Percentiles rank a stretch among this genome's conserved stretches.
phyloP scores from a whole-genome alignment of 2,113 vertebrate species.

The Tragelaphus imberbis region DNA sequence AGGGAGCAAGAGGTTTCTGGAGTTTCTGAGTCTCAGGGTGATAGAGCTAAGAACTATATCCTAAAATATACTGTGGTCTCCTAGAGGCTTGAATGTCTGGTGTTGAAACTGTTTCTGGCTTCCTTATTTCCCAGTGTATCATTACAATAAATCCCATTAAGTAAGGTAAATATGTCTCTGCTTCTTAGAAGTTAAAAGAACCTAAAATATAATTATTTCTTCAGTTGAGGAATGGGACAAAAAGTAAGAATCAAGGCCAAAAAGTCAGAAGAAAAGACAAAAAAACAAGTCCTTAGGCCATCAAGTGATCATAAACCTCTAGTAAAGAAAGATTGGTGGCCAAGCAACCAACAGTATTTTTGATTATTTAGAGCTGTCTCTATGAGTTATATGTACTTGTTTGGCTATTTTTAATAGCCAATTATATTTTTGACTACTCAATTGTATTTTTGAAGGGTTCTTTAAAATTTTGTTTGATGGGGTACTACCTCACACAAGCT shows the following conservation, averaged over 20 bases:
- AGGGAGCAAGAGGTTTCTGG: neutral
- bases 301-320: neutral
- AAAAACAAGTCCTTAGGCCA: neutral
- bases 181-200: constrained; percentile 33
- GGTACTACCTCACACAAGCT: neutral
- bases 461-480: neutral
- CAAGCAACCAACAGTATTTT: neutral
- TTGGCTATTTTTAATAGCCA: neutral
- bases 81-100: neutral
- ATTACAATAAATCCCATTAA: constrained; percentile 10
- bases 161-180: constrained; percentile 11
- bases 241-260: neutral
- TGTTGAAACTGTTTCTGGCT: neutral
- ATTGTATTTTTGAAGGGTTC: neutral
- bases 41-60: neutral
- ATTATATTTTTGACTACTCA: neutral
- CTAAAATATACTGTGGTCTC: neutral
- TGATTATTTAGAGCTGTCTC: neutral
- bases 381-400: neutral
- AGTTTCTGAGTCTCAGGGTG: neutral
- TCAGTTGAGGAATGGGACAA: constrained; percentile 31
- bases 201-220: constrained; percentile 35
- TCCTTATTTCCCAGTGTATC: constrained; percentile 34
- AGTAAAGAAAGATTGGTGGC: neutral
- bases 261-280: neutral